phyloP scores from a whole-genome alignment of 2,888 invertebrate genomes.

The Pammene aurita region DNA sequence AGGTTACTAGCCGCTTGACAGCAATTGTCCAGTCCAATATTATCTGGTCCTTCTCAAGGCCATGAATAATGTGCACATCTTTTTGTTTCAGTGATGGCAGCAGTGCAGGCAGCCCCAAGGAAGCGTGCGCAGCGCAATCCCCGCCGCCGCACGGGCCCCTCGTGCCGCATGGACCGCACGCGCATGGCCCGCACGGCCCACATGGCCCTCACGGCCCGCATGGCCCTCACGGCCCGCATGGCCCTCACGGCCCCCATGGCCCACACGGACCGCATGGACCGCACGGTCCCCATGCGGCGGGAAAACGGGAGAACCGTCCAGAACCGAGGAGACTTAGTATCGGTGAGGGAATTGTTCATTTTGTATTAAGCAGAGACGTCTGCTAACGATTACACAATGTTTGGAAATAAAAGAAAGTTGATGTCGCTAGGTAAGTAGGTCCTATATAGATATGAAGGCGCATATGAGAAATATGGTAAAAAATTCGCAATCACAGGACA shows the following conservation, averaged over 20 bases:
- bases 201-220: constrained; percentile 60
- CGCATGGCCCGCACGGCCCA: constrained; percentile 22
- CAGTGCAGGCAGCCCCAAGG: constrained; percentile 78
- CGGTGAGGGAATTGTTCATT: constrained; percentile 49
- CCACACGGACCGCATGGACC: constrained; percentile 42
- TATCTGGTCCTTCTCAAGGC: too few relatives aligned
- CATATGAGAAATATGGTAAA: too few relatives aligned
- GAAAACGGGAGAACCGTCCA: constrained; percentile 52
- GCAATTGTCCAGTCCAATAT: too few relatives aligned
- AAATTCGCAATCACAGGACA: too few relatives aligned
- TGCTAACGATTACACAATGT: too few relatives aligned
- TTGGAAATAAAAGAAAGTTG: too few relatives aligned
- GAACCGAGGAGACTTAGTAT: constrained; percentile 57
- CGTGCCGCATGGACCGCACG: constrained; percentile 28
- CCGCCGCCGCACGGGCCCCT: constrained; percentile 64
- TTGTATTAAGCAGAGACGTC: too few relatives aligned
- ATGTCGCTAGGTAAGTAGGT: too few relatives aligned
- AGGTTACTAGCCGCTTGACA: too few relatives aligned
- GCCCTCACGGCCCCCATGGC: constrained; percentile 41
- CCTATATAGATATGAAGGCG: too few relatives aligned
- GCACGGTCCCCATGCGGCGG: constrained; percentile 43
- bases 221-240: constrained; percentile 46
- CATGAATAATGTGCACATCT: not conserved
- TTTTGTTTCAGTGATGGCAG: constrained; percentile 72
- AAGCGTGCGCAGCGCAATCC: constrained; percentile 73